Conservation (phyloP, 1,140 invertebrate genomes). For the Thalassaphorura encarpata region DNA sequence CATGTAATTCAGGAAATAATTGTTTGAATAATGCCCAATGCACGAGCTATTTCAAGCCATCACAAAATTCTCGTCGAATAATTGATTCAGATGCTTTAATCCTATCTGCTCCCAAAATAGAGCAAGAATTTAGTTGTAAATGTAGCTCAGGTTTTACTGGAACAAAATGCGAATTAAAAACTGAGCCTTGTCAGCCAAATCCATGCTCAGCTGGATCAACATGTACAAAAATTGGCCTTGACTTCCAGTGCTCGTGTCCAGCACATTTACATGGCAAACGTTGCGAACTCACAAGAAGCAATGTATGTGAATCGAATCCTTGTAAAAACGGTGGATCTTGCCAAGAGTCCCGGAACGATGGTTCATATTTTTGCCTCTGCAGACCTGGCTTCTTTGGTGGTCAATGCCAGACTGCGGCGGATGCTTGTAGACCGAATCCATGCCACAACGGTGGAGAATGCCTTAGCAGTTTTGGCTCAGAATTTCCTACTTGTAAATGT, state of each 20-base stretch:
- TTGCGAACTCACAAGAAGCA: slow-evolving; percentile 72
- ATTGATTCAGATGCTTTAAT: slow-evolving; percentile 66
- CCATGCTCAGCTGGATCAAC: slow-evolving; percentile 71
- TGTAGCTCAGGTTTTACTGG: slow-evolving; percentile 44
- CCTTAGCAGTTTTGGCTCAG: slow-evolving; percentile 54
- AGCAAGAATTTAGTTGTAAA: slow-evolving; percentile 64
- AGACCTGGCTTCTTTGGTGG: slow-evolving; percentile 77
- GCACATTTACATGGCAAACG: slow-evolving; percentile 61
- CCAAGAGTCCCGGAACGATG: slow-evolving; percentile 67
- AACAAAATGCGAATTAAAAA: slow-evolving; percentile 63
- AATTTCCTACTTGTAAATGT: slow-evolving; percentile 72
- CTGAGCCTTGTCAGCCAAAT: slow-evolving; percentile 83
- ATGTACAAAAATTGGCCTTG: slow-evolving; percentile 67
- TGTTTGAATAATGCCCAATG: slow-evolving; percentile 70
- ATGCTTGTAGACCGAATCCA: slow-evolving; percentile 81
- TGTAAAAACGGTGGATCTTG: slow-evolving; percentile 84
- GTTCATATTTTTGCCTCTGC: slow-evolving; percentile 71
- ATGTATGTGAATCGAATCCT: slow-evolving; percentile 69
- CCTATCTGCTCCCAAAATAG: slow-evolving; percentile 64
- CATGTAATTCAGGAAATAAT: slow-evolving; percentile 50
- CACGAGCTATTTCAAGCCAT: slow-evolving; percentile 59
- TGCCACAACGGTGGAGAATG: slow-evolving; percentile 76
- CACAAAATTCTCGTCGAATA: slow-evolving; percentile 42
- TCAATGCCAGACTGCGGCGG: slow-evolving; percentile 66
- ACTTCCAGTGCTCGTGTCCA: slow-evolving; percentile 72